These are phyloP conservation scores for Euura lappo DNA, from an alignment of 1,140 invertebrate species.

Conservation along the genomic window DNA sequence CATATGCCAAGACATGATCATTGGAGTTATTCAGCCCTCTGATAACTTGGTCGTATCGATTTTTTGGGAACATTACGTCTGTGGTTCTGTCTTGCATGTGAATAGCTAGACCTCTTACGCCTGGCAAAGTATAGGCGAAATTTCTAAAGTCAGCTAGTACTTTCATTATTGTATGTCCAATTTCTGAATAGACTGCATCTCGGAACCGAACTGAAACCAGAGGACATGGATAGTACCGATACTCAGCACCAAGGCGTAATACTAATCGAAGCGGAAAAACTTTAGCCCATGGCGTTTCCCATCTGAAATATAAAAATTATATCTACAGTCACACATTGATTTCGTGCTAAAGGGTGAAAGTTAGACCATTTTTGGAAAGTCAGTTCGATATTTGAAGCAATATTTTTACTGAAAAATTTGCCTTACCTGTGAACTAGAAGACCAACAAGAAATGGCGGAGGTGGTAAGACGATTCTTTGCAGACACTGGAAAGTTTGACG, in stretches of 20 bases:
- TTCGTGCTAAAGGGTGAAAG: constrained; percentile 18
- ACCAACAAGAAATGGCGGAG: constrained; percentile 79
- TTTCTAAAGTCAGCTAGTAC: constrained; percentile 88
- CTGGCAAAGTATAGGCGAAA: constrained; percentile 83
- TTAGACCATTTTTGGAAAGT: constrained; percentile 9
- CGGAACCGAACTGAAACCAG: constrained; percentile 81
- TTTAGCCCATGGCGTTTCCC: constrained; percentile 88
- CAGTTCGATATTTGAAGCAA: neutral
- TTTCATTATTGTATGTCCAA: constrained; percentile 91
- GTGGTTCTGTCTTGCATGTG: constrained; percentile 88
- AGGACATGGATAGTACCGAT: constrained; percentile 87
- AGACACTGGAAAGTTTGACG: constrained; percentile 84
- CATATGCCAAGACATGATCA: constrained; percentile 86
- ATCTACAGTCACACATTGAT: neutral
- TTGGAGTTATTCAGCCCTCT: constrained; percentile 84
- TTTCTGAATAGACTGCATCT: constrained; percentile 85
- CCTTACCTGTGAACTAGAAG: constrained; percentile 81
- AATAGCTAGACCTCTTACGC: constrained; percentile 79
- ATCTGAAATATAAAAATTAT: constrained; percentile 53
- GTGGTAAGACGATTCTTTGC: constrained; percentile 76
- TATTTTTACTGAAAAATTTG: constrained; percentile 26
- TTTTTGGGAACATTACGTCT: constrained; percentile 78
- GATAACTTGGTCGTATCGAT: constrained; percentile 83
- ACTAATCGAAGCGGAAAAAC: constrained; percentile 81
- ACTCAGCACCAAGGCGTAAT: constrained; percentile 83